Evolutionary conservation across 2,888 invertebrate genomes (phyloP).

Genomic region (Netelia inedita): DNA sequence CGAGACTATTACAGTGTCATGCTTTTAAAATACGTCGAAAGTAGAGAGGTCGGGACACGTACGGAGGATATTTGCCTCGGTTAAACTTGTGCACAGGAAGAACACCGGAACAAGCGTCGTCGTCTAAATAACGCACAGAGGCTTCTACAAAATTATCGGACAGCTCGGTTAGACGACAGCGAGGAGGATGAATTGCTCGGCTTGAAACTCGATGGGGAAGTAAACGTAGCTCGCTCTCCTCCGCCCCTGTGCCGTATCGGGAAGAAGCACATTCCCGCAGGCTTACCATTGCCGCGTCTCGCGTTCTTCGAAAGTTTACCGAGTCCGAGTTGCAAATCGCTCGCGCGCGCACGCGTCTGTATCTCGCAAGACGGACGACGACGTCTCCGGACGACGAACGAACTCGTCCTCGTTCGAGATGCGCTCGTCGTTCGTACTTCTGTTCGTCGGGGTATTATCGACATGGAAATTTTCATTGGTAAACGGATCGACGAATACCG

Average conservation of each 20-base stretch:
- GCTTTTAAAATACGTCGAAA: slow-evolving; percentile 13
- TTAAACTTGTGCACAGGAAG: neutral
- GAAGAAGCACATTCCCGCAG: no score
- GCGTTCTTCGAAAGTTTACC: no score
- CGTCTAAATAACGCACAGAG: slow-evolving; percentile 34
- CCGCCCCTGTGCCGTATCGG: no score
- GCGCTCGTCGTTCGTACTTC: slow-evolving; percentile 32
- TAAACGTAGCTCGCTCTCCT: no score
- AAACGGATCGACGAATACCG: slow-evolving; percentile 60
- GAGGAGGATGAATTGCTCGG: neutral
- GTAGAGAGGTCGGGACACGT: neutral
- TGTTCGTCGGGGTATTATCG: slow-evolving; percentile 41
- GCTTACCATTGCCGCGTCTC: no score
- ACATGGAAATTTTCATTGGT: slow-evolving; percentile 29
- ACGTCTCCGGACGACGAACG: neutral
- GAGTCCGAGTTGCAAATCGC: no score
- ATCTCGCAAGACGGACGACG: neutral
- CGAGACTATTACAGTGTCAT: slow-evolving; percentile 5
- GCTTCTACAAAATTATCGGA: slow-evolving; percentile 5
- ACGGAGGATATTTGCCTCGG: neutral
- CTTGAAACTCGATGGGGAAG: no score
- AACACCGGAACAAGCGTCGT: neutral
- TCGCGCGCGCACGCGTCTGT: no score
- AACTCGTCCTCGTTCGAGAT: slow-evolving; percentile 28
- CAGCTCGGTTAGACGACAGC: neutral